Evolutionary conservation across 2,797 vertebrate species (phyloP).

Genomic region (Macropus fuliginosus): DNA sequence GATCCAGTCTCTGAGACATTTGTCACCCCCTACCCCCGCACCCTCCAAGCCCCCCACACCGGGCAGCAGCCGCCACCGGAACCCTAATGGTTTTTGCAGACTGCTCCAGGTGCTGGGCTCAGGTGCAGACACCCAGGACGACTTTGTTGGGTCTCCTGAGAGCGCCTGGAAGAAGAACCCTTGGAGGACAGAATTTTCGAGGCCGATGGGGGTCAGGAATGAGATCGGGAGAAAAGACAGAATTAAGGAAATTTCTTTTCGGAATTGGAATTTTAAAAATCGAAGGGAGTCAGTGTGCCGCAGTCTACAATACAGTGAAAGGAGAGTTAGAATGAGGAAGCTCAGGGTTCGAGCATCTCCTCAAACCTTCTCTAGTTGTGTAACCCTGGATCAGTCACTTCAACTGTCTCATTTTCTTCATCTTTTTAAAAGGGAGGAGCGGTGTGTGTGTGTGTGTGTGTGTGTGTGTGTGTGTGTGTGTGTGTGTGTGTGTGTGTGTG

Average conservation of each 20-base stretch:
- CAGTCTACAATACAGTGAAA: neutral
- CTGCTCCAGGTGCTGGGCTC: neutral
- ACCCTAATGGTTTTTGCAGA: neutral
- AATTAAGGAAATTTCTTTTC: neutral
- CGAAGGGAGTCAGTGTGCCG: neutral
- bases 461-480: neutral
- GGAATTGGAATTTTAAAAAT: neutral
- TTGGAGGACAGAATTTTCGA: neutral
- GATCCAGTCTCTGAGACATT: neutral
- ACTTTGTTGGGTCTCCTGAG: neutral
- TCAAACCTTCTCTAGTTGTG: neutral
- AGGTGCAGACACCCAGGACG: neutral
- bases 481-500: neutral
- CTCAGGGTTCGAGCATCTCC: neutral
- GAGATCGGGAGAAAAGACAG: neutral
- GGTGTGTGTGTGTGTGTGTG: neutral
- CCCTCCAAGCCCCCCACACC: too few species aligned
- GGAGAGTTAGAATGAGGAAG: neutral
- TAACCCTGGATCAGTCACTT: neutral
- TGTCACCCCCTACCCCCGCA: neutral
- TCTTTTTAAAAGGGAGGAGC: neutral
- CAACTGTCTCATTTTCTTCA: neutral
- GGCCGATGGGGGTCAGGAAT: neutral
- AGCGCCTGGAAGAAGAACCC: neutral
- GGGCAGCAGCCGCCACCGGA: too few species aligned